These are phyloP conservation scores for Tauraco hartlaubi DNA, from an alignment of 2,797 vertebrate species.

Conservation along the genomic window DNA sequence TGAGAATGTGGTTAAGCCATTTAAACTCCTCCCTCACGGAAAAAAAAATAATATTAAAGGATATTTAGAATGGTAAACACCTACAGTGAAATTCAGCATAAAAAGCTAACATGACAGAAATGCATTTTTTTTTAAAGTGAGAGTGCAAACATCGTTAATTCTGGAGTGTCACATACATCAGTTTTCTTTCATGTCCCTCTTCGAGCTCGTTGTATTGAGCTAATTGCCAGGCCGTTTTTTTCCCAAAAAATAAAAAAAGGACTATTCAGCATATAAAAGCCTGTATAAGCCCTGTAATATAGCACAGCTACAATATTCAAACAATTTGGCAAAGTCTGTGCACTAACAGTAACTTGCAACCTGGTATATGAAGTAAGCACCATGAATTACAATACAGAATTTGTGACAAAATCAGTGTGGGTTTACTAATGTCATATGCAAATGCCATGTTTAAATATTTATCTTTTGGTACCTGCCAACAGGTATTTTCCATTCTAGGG, in stretches of 20 bases:
- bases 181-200: neutral
- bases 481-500: slow-evolving; percentile 65
- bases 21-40: neutral
- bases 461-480: slow-evolving; percentile 58
- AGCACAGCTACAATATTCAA: slow-evolving; percentile 11
- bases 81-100: neutral
- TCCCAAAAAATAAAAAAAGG: neutral
- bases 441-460: slow-evolving; percentile 55
- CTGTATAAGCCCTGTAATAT: neutral
- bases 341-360: slow-evolving; percentile 24
- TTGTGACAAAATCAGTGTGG: neutral
- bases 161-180: neutral
- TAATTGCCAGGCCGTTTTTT: neutral
- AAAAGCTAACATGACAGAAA: neutral
- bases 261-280: neutral
- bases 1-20: neutral
- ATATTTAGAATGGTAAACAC: neutral
- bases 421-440: slow-evolving; percentile 59
- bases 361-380: slow-evolving; percentile 35
- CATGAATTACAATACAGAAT: slow-evolving; percentile 24
- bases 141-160: slow-evolving; percentile 7
- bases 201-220: neutral
- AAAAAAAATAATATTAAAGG: neutral
- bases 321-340: slow-evolving; percentile 32
- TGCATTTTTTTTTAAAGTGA: neutral